Percentiles rank a stretch among this genome's conserved stretches.
These are phyloP conservation scores for Masnerella sp. DNA, from an alignment of 2,888 invertebrate species.

Conservation along the genomic window DNA sequence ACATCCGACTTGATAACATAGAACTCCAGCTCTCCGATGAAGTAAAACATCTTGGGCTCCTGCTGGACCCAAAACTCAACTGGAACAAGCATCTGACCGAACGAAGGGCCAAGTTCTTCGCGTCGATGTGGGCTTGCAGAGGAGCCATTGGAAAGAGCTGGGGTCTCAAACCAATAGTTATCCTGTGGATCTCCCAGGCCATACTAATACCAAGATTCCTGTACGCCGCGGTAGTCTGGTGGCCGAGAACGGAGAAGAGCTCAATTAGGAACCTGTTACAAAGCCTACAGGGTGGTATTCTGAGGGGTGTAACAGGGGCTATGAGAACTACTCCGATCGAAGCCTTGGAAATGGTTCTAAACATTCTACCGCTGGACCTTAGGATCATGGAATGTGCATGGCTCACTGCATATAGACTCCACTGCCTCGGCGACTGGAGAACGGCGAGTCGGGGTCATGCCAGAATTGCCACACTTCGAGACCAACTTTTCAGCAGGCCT, in stretches of 20 bases:
- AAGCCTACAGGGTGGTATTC: not conserved
- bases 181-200: too few relatives aligned
- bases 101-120: too few relatives aligned
- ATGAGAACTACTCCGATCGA: slow-evolving; percentile 3
- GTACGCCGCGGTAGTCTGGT: too few relatives aligned
- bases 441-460: too few relatives aligned
- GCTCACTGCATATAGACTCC: not conserved
- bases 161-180: too few relatives aligned
- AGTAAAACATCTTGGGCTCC: not conserved
- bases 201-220: too few relatives aligned
- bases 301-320: not conserved
- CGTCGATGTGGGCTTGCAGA: too few relatives aligned
- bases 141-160: too few relatives aligned
- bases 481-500: too few relatives aligned
- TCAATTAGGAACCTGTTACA: slow-evolving; percentile 4
- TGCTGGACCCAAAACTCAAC: not conserved
- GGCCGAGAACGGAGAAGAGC: too few relatives aligned
- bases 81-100: too few relatives aligned
- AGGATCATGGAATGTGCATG: not conserved
- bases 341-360: not conserved
- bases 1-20: not conserved
- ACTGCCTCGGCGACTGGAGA: not conserved
- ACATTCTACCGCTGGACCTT: not conserved
- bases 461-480: too few relatives aligned
- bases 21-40: not conserved